A percentile compares a stretch with the other conserved stretches of the same genome.
These are phyloP conservation scores for Diachrysia chrysitis DNA, from an alignment of 2,888 invertebrate genomes.

Conservation along the genomic window DNA sequence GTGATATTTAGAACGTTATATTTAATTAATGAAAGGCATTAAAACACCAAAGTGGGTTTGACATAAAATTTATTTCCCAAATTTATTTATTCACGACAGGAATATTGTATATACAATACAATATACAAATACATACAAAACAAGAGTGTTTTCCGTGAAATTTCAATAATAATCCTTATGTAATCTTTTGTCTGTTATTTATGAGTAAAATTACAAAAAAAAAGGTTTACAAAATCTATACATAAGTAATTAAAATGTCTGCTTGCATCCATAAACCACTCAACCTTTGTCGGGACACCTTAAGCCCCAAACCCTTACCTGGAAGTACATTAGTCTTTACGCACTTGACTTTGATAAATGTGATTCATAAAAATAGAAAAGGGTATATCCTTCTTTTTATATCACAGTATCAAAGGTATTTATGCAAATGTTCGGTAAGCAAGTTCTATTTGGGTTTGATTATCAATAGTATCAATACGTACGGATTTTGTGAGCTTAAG, in stretches of 20 bases:
- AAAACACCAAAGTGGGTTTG: too few species aligned
- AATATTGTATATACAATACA: too few species aligned
- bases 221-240: conserved; percentile 12
- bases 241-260: conserved; percentile 53
- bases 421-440: conserved; percentile 7
- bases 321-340: conserved; percentile 43
- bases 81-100: too few species aligned
- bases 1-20: too few species aligned
- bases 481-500: neutral
- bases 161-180: too few species aligned
- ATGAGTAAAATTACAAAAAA: too few species aligned
- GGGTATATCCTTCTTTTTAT: conserved; percentile 23
- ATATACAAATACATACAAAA: too few species aligned
- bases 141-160: too few species aligned
- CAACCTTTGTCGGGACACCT: conserved; percentile 39
- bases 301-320: conserved; percentile 31
- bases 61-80: too few species aligned
- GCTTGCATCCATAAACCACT: conserved; percentile 41
- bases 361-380: conserved; percentile 36
- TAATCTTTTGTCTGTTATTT: too few species aligned
- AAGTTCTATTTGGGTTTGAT: neutral
- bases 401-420: neutral
- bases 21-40: too few species aligned
- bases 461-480: conserved; percentile 2
- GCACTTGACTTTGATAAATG: conserved; percentile 53